Evolutionary conservation across 2,113 vertebrate genomes (phyloP), one percentile per base, ranked within the genome.

Genomic region (Trinectes maculatus): DNA sequence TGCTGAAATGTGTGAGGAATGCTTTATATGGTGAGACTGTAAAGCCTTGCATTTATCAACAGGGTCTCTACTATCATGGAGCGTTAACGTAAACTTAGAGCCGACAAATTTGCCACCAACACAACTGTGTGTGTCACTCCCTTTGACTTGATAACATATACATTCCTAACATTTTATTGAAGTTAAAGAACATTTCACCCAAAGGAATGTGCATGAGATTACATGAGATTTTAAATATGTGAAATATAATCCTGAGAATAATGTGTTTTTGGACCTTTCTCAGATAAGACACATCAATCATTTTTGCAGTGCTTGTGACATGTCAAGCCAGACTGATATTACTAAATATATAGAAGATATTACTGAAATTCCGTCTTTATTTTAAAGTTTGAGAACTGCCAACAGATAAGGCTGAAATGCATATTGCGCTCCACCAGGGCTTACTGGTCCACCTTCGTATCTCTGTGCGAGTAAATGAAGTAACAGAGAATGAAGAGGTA

Each of bases 361-460:
- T n/a, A n/a, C n/a, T n/a, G n/a, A n/a, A n/a, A n/a, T n/a, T n/a
- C n/a, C n/a, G n/a, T n/a, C n/a, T n/a, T 60, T 16, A 24, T 67
- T 71, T 62, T 43, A 19, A 55, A 61, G n/a, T 22, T 34, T 15
- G 28, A 53, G 59, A 69, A 62, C 11, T 28, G 19, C 16, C 15
- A 31, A 26, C 16, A 55, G 72, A 85, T 67, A 71, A 56, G 40
- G 12, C n/a, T 44, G 34, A 48, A 79, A 53, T 36, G 13, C 21
- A 0, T 49, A 40, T 43, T 59, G 2, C 3, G 58, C 56, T 58
- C 36, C 43, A 58, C 60, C 28, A 52, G 25, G 22, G 40, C 7
- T 77, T 67, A 59, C 29, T 47, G 18, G 40, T 47, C 33, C 58
- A 33, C 31, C 71, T 13, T 60, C 55, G 29, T 67, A 57, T 84